Evolutionary conservation across 2,888 invertebrate genomes (phyloP).

Genomic region (Lepidonotus clava): DNA sequence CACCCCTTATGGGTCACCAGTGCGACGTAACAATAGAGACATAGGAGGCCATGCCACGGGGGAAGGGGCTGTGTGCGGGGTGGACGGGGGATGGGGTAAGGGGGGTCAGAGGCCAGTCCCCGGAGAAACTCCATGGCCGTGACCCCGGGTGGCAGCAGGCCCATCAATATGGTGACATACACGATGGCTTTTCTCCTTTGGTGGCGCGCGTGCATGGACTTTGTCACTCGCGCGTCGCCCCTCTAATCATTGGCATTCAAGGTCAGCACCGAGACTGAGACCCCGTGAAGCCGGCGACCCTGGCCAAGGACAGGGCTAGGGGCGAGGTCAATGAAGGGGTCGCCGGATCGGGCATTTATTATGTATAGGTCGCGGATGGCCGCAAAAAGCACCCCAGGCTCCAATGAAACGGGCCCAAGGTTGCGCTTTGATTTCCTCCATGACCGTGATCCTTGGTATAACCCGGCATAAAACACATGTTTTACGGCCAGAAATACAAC

Average conservation of each 20-base stretch:
- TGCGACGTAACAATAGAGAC: no score
- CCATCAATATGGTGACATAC: no score
- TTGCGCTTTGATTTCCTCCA: not conserved
- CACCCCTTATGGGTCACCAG: no score
- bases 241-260: conserved; percentile 16
- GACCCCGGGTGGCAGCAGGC: no score
- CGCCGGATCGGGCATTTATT: not conserved
- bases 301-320: not conserved
- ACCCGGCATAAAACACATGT: not conserved
- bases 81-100: no score
- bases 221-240: conserved; percentile 4
- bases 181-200: no score
- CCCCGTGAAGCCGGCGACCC: no score
- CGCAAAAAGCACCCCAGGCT: not conserved
- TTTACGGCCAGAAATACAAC: no score
- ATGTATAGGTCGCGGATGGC: not conserved
- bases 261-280: not conserved
- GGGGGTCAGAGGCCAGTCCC: no score
- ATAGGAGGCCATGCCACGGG: no score
- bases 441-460: not conserved
- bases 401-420: not conserved
- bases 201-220: not conserved
- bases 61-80: no score
- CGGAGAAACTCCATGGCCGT: no score
- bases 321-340: not conserved